phyloP scores from a whole-genome alignment of 2,888 invertebrate genomes.

The Pocota personata region DNA sequence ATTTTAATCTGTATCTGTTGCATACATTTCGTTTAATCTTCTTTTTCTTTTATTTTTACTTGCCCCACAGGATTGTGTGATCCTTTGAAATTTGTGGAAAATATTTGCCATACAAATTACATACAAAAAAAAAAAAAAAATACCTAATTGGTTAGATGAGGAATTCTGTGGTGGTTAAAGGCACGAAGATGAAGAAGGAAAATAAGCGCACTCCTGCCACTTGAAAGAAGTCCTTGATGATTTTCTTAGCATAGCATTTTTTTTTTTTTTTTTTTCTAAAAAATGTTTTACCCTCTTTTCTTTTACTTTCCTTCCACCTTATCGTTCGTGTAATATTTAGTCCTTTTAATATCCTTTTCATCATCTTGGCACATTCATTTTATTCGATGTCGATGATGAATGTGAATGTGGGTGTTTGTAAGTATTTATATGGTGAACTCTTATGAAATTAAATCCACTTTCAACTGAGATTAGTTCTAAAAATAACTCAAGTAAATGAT shows the following conservation, averaged over 20 bases:
- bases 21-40: background rate
- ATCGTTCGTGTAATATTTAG: slow-evolving; percentile 15
- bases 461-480: slow-evolving; percentile 23
- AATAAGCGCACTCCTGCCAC: slow-evolving; percentile 26
- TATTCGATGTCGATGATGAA: background rate
- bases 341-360: slow-evolving; percentile 30
- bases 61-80: slow-evolving; percentile 29
- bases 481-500: slow-evolving; percentile 14
- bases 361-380: slow-evolving; percentile 15
- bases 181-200: slow-evolving; percentile 4
- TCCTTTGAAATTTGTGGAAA: slow-evolving; percentile 11
- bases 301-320: background rate
- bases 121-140: background rate
- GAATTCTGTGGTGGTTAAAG: background rate
- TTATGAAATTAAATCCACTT: slow-evolving; percentile 53
- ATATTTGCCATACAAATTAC: slow-evolving; percentile 14
- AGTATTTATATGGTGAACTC: slow-evolving; percentile 23
- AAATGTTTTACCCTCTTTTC: background rate
- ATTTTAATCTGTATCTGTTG: background rate
- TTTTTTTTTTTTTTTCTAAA: background rate
- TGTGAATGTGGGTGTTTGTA: background rate
- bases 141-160: background rate
- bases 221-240: slow-evolving; percentile 47
- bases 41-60: background rate
- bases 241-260: slow-evolving; percentile 26